Evolutionary conservation across 2,888 invertebrate species (phyloP).

Genomic region (Folsomia candida): DNA sequence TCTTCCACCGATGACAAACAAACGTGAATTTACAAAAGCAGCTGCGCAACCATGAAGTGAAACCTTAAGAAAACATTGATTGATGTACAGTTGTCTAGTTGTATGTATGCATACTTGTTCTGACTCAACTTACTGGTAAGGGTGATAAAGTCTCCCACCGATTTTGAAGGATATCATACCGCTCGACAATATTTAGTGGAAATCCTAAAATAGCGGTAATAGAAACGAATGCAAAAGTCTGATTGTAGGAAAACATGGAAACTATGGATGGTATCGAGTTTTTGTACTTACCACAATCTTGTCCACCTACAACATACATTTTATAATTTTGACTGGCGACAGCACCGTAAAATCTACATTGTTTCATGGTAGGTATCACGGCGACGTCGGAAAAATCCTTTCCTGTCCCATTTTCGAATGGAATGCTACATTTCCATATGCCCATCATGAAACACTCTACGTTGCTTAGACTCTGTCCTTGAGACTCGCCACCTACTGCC

Average conservation of each 20-base stretch:
- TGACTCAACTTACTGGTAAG: too few relatives aligned
- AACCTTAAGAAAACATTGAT: too few relatives aligned
- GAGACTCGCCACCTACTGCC: conserved; percentile 53
- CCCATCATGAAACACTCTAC: conserved; percentile 53
- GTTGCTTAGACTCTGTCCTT: conserved; percentile 52
- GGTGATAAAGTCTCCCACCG: conserved; percentile 51
- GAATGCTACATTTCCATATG: conserved; percentile 52
- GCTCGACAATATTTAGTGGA: conserved; percentile 51
- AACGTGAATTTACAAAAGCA: conserved; percentile 50
- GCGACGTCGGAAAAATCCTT: conserved; percentile 46
- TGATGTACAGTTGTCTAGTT: too few relatives aligned
- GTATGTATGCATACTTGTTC: too few relatives aligned
- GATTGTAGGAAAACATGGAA: too few relatives aligned
- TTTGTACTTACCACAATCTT: conserved; percentile 51
- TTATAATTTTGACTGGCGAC: conserved; percentile 51
- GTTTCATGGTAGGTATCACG: conserved; percentile 52
- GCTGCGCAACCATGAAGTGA: conserved; percentile 52
- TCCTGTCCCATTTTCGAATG: conserved; percentile 43
- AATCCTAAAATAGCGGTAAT: too few relatives aligned
- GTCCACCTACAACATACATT: conserved; percentile 52
- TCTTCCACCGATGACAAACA: conserved; percentile 52
- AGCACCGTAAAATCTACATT: conserved; percentile 52
- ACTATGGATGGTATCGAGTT: too few relatives aligned
- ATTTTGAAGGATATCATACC: conserved; percentile 51
- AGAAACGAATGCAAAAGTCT: too few relatives aligned